A percentile compares a stretch with the other conserved stretches of the same genome.
phyloP scores from a whole-genome alignment of 1,140 invertebrate species.

The Palaemon carinicauda region DNA sequence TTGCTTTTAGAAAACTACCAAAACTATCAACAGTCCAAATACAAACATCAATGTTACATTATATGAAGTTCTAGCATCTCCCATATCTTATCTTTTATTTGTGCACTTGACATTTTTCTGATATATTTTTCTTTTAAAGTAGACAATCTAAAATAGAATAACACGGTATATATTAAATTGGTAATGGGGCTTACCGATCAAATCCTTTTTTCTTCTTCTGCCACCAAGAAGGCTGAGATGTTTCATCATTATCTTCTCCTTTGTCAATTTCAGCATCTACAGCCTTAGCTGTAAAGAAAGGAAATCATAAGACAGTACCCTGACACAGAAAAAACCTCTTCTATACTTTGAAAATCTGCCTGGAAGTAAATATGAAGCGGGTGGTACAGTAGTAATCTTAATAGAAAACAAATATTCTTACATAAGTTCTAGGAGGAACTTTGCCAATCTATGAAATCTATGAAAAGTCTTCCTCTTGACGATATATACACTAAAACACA shows the following conservation, averaged over 20 bases:
- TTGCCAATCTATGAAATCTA: not conserved
- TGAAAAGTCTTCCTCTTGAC: not conserved
- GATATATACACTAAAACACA: not conserved
- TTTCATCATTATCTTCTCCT: slow-evolving; percentile 74
- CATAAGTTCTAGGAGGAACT: not conserved
- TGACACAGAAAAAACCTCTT: not conserved
- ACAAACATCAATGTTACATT: too few species aligned
- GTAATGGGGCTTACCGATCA: slow-evolving; percentile 70
- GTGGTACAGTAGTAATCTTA: not conserved
- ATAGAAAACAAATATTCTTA: not conserved
- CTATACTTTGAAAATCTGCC: not conserved
- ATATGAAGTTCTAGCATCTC: too few species aligned
- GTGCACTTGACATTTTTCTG: too few species aligned
- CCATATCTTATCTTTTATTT: too few species aligned
- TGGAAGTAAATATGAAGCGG: not conserved
- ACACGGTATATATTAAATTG: too few species aligned
- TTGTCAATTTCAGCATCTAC: slow-evolving; percentile 84
- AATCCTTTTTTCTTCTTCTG: slow-evolving; percentile 83
- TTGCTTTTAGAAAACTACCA: too few species aligned
- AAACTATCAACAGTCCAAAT: too few species aligned
- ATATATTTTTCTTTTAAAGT: too few species aligned
- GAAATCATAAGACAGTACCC: not conserved
- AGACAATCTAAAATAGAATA: not conserved
- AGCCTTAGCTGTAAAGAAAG: slow-evolving; percentile 71
- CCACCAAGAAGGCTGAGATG: slow-evolving; percentile 81